A percentile compares a stretch with the other conserved stretches of the same genome.
Conservation (phyloP, 2,797 vertebrate genomes). For the Argyrosomus regius region DNA sequence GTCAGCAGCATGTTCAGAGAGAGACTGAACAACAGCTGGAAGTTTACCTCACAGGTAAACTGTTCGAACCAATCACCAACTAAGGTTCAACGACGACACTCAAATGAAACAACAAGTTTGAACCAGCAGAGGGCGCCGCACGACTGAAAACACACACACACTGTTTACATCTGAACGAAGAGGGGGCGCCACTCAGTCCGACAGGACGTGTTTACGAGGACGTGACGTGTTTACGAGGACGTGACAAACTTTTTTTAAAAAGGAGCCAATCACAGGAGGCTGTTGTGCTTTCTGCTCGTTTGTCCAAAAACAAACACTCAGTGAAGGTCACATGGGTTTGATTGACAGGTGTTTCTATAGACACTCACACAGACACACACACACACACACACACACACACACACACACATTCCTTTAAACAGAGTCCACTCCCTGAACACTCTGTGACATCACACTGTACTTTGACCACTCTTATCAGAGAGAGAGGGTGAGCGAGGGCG, state of each 20-base stretch:
- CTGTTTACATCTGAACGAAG: too few relatives aligned
- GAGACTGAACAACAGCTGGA: not conserved
- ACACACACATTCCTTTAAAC: conserved; percentile 44
- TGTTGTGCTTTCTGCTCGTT: not conserved
- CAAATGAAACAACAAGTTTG: too few relatives aligned
- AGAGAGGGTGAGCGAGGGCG: conserved; percentile 4
- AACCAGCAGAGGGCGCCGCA: too few relatives aligned
- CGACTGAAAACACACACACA: too few relatives aligned
- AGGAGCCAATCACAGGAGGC: too few relatives aligned
- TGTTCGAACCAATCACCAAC: too few relatives aligned
- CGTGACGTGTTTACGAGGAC: too few relatives aligned
- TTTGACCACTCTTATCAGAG: conserved; percentile 70
- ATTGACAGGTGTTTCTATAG: not conserved
- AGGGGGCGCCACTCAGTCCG: too few relatives aligned
- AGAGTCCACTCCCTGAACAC: conserved; percentile 64
- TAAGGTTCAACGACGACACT: too few relatives aligned
- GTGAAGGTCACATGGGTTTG: not conserved
- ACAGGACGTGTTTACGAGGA: too few relatives aligned
- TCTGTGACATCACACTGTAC: conserved; percentile 52
- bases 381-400: conserved; percentile 9
- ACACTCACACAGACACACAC: not conserved
- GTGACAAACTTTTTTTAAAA: too few relatives aligned
- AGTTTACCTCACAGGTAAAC: not conserved
- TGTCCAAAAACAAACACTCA: not conserved
- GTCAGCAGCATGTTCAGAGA: too few relatives aligned